Base-by-base conservation (phyloP, 2,888 invertebrate genomes). In the Parapristionchus giblindavisi region DNA sequence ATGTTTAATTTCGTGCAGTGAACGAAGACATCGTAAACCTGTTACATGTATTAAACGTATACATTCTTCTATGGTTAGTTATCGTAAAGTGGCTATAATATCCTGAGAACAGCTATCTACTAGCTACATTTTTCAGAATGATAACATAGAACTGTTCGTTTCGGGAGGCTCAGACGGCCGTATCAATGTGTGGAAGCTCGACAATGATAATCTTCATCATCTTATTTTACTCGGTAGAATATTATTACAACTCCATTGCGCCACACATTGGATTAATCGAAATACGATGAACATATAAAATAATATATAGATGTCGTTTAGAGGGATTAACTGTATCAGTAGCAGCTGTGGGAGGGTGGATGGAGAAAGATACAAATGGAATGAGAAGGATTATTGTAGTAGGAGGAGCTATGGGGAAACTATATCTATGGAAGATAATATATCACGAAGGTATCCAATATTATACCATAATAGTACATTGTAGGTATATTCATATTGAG, bases 31-130 rank as follows among this genome's bases (percentile, higher is more conserved):
- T 38, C 66, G 73, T 24, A 80, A 79, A 56, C 77, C 80, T 21
- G 79, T 82, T 38, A 77, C 80, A 1, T 76, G 75, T 4, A 63
- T 82, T 21, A 81, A 82, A 32, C 40, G 81, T 11, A 70, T 80
- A 1, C 78, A 80, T 36, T 76, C 73, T 11, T 17, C 29, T 24
- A 27, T 34, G 27, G 76, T 76, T 36, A 51, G 54, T 32, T 32
- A n/a, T n/a, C n/a, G 17, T n/a, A 11, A 48, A 48, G 21, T 48
- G 48, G 14, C 48, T 14, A 21, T 48, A 48, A 21, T 48, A 21
- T 48, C 11, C 11, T 14, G 11, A 21, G 11, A 48, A 48, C 48
- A 48, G 21, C 48, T 14, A 48, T 48, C 48, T 14, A 11, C 21
- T 11, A 48, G n/a, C n/a, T n/a, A 71, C 29, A 38, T 61, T 63